phyloP scores from a whole-genome alignment of 2,888 invertebrate genomes.

The Drosophila sordidula region DNA sequence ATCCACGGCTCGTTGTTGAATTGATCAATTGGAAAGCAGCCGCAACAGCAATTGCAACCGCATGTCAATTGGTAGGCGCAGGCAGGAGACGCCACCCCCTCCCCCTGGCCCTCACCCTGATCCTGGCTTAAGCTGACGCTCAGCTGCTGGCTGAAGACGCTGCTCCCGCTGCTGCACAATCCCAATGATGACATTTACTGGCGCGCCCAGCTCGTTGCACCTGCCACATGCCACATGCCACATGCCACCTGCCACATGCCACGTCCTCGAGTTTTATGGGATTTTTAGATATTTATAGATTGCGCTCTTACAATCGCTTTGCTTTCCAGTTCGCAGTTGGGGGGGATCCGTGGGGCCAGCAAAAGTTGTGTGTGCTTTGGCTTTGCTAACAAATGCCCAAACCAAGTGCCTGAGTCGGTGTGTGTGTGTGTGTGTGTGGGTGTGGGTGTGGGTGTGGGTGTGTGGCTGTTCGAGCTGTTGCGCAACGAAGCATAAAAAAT shows the following conservation, averaged over 20 bases:
- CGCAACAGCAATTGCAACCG: constrained; percentile 48
- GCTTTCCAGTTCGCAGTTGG: constrained; percentile 17
- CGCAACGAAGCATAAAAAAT: constrained; percentile 70
- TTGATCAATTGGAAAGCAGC: constrained; percentile 67
- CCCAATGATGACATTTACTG: constrained; percentile 67
- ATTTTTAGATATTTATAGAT: constrained; percentile 78
- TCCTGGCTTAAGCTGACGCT: not conserved
- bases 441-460: constrained; percentile 13
- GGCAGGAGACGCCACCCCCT: constrained; percentile 4
- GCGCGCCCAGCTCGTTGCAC: constrained; percentile 40
- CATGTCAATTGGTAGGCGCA: constrained; percentile 61
- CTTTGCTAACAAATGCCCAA: constrained; percentile 44
- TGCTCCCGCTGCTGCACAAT: constrained; percentile 11
- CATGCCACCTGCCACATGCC: constrained; percentile 38
- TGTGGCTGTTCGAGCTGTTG: constrained; percentile 39
- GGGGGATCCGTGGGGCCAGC: not conserved
- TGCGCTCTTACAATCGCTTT: constrained; percentile 59
- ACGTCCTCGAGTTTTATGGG: constrained; percentile 71
- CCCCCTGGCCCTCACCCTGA: not conserved
- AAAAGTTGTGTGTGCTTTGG: constrained; percentile 41
- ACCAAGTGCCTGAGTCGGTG: constrained; percentile 18
- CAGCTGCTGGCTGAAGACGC: constrained; percentile 10
- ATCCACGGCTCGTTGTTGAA: constrained; percentile 59
- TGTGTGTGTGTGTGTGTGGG: not conserved
- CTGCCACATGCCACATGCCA: constrained; percentile 17